Base-by-base conservation (phyloP, 2,113 vertebrate species). In the Delphinus delphis region DNA sequence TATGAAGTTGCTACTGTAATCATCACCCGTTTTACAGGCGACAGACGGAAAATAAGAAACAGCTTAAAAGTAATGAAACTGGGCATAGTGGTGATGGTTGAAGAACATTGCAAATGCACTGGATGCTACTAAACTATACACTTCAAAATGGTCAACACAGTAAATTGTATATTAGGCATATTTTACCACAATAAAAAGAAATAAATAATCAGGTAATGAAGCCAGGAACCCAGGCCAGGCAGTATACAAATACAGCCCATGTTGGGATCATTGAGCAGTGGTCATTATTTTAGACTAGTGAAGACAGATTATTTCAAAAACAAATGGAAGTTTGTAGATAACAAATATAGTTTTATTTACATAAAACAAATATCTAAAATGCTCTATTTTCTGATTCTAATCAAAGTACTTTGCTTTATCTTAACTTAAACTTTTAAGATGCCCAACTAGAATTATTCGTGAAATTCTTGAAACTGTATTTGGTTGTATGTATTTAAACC, bases 371-470 rank as follows among this genome's bases (percentile, higher is more conserved):
- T 79, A 84, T 20, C 28, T 47, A 60, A 89, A 65, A 55, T 18
- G 21, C 4, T 71, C 13, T 73, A 47, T 70, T 76, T 93, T 93
- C 47, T 88, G 13, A 81, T 70, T 93, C 63, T 50, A 76, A 21
- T 41, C 63, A 50, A 82, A 85, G 33, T 36, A 23, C 3, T 87
- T 85, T 83, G 88, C 85, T 94, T 95, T 86, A 67, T 74, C 70
- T 33, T 93, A 89, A 77, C n/a, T 81, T 74, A 65, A 93, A 55
- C 12, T 89, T 68, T 36, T 58, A 83, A 89, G 41, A 55, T 79
- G 81, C 23, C 58, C 88, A 94, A 53, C 25, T 89, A 36, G 55
- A 96, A 91, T 96, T 97, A 81, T 76, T 95, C 60, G 73, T 87
- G 31, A 94, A 96, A 93, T 65, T 74, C 50, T 94, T 36, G 23